phyloP scores from a whole-genome alignment of 2,797 vertebrate genomes.

The Cirrhinus molitorella region DNA sequence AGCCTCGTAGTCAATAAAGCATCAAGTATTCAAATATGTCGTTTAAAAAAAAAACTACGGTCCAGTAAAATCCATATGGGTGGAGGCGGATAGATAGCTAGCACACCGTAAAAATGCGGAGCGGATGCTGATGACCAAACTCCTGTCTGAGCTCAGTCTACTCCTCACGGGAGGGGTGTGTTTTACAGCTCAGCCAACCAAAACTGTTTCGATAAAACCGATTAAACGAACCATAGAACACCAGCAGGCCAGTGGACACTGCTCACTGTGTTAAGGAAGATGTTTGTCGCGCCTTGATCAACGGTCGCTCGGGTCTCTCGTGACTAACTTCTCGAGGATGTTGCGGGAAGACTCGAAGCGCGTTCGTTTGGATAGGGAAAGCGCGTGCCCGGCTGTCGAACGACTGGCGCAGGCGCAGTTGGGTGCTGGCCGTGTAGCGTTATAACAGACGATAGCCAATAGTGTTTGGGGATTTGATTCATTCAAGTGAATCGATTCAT shows the following conservation, averaged over 20 bases:
- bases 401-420: constrained; percentile 15
- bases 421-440: not conserved
- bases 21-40: not conserved
- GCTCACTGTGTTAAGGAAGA: not conserved
- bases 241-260: not conserved
- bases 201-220: constrained; percentile 32
- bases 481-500: not conserved
- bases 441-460: not conserved
- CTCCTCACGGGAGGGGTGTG: constrained; percentile 43
- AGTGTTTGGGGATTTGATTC: not conserved
- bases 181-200: constrained; percentile 50
- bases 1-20: not conserved
- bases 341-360: constrained; percentile 13
- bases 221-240: not conserved
- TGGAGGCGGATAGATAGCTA: constrained; percentile 3
- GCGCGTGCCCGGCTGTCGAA: constrained; percentile 16
- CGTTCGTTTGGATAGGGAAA: not conserved
- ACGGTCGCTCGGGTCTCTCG: constrained; percentile 7
- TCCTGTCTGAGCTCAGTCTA: constrained; percentile 42
- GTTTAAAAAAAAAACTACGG: constrained; percentile 9
- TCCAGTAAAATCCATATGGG: not conserved
- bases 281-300: not conserved
- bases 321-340: constrained; percentile 27
- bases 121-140: constrained; percentile 53
- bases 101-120: constrained; percentile 25